Evolutionary conservation across 2,113 vertebrate genomes (phyloP).

Genomic region (Lophotis ruficrista): DNA sequence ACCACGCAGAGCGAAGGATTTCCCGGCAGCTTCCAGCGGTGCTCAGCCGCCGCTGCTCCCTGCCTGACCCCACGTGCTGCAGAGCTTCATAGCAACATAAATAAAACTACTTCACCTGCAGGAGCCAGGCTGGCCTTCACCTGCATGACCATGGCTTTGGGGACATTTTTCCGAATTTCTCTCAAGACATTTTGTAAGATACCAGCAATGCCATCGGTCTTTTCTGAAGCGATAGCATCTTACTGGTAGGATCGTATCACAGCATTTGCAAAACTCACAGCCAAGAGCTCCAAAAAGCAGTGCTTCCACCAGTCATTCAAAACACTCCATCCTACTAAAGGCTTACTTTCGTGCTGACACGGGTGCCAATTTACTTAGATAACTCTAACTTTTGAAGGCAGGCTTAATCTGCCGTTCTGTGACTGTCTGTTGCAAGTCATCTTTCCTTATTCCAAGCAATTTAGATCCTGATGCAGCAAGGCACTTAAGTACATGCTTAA

Average conservation of each 20-base stretch:
- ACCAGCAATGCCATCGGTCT: accelerated
- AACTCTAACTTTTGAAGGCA: neutral
- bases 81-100: neutral
- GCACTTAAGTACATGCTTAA: neutral
- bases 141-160: neutral
- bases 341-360: neutral
- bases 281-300: neutral
- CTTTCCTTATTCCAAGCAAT: neutral
- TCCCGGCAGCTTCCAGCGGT: neutral
- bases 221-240: neutral
- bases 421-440: neutral
- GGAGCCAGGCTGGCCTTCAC: accelerated
- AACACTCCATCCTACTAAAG: neutral
- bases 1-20: neutral
- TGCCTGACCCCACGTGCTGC: neutral
- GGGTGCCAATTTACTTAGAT: neutral
- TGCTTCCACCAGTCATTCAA: neutral
- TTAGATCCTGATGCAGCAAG: neutral
- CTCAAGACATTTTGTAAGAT: neutral
- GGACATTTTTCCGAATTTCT: neutral
- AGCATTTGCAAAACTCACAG: neutral
- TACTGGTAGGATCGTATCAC: neutral
- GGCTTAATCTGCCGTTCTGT: neutral
- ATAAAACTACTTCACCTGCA: neutral
- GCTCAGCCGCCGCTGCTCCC: neutral